Evolutionary conservation across 1,140 invertebrate genomes (phyloP), one percentile per base, ranked within the genome.

Genomic region (Ceratosolen solmsi): DNA sequence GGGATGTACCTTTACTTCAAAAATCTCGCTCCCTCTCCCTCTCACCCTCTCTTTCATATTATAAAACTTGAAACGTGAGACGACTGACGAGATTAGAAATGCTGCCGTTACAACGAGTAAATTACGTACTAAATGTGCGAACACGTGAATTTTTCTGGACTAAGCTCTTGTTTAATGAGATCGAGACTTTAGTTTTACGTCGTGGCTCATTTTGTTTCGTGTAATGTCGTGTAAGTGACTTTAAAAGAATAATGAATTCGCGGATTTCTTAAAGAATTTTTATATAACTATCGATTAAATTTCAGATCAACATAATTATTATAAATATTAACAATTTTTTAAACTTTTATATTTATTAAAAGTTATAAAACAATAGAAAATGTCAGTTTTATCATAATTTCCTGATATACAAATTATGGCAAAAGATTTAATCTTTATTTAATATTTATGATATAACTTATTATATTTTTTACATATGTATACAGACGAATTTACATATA

Each of bases 51-150:
- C 38, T 27, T 4, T 71, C n/a, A 4, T 71, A 27, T 71, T 73
- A 60, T 51, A 75, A 58, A 60, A 27, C 51, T 58, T 8, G 30
- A 74, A 58, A 74, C 73, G 73, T 75, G 54, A 13, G 27, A 8
- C 13, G 60, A 65, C 56, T 65, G 75, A 49, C 27, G 38, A 65
- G 60, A 77, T 77, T 77, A 65, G 38, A 36, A 41, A 4, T 0
- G 9, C 5, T 27, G 27, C 27, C 30, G 8, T 9, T 8, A 0
- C 49, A 38, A 54, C 25, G n/a, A n/a, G n/a, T n/a, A 41, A 73
- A 73, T 73, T 49, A 73, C 70, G 22, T 72, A 38, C 41, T 56
- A 73, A 73, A 56, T 11, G 71, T 49, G 25, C 49, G 38, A 49
- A 72, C 25, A 5, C 30, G 60, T 63, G 63, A 15, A 38, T 68